Evolutionary conservation across 2,113 vertebrate species (phyloP), one percentile per base, ranked within the genome.

Genomic region (Neoarius graeffei): DNA sequence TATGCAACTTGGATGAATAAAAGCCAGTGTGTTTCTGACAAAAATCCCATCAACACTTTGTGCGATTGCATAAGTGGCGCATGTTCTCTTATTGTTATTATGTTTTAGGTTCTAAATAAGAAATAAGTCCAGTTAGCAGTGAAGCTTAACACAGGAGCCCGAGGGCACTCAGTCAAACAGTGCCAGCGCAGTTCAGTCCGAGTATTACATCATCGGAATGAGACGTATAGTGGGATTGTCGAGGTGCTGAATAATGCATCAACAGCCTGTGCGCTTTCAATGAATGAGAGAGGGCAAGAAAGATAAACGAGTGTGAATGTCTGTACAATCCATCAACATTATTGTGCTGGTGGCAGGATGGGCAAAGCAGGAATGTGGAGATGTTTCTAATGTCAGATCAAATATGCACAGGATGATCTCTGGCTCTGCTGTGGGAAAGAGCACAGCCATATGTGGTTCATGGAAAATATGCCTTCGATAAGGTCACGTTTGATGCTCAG

Each of bases 261-360:
- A 67, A 83, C 19, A 42, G 42, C 25, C 88, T 85, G 83, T 60
- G 62, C 54, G 74, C 84, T 89, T 62, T 54, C 62, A 23, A 87
- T 85, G 79, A 91, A 57, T 4, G 86, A 50, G 67, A 77, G 83
- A 86, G 83, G 48, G 79, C 59, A 60, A 83, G 62, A 84, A 85
- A 89, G 87, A 90, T 83, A 87, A 90, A 89, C 48, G 85, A 89
- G 86, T 57, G 86, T 27, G 73, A 87, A 80, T 14, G 71, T 79
- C 86, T 80, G 86, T 82, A 87, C 69, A 79, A 89, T 89, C 88
- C 83, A 89, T 91, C 90, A 89, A 86, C 79, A 73, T 89, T 89
- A 91, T 90, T 89, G 86, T 91, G 86, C 88, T 89, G 79, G 54
- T 87, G 86, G 87, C 77, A 86, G 42, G 57, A 77, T 91, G 90